A percentile compares a stretch with the other conserved stretches of the same genome.
Conservation (phyloP, 64 coral and sea anemone species). For the Pocillopora damicornis region DNA sequence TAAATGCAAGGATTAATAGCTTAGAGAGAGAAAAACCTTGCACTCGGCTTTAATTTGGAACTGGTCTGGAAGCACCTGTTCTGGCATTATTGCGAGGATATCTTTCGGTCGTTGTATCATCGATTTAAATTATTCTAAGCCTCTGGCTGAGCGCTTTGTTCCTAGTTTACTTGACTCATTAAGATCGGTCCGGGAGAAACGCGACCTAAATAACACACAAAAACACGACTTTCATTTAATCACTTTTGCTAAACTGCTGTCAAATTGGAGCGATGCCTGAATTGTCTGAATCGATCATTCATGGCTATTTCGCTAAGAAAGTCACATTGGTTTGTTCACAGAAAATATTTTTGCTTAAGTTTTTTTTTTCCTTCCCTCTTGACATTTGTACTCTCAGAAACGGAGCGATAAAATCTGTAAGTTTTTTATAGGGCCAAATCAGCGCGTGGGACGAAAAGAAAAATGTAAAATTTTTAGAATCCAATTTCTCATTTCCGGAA, state of each 20-base stretch:
- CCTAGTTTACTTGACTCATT: conserved; percentile 49
- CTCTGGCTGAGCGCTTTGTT: conserved; percentile 41
- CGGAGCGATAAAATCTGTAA: background rate
- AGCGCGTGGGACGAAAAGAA: conserved; percentile 79
- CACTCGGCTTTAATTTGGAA: background rate
- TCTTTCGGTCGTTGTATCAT: conserved; percentile 17
- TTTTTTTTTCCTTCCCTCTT: background rate
- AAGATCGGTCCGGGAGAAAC: conserved; percentile 31
- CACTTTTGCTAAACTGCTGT: conserved; percentile 83
- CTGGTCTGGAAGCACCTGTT: background rate
- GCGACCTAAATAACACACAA: conserved; percentile 43
- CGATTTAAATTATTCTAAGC: conserved; percentile 11
- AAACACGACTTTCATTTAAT: conserved; percentile 75
- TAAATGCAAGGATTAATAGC: background rate
- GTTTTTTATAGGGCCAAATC: conserved; percentile 12
- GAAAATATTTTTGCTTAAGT: conserved; percentile 67
- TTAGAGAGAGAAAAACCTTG: background rate
- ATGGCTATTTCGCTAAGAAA: conserved; percentile 42
- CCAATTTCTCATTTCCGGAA: conserved; percentile 99
- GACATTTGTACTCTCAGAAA: background rate
- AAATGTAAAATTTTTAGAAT: conserved; percentile 87
- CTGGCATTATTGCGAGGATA: background rate
- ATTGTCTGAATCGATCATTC: conserved; percentile 71
- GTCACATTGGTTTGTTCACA: conserved; percentile 15
- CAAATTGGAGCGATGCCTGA: conserved; percentile 69